Conservation (phyloP, 2,888 invertebrate species). For the Hylaea fasciaria region DNA sequence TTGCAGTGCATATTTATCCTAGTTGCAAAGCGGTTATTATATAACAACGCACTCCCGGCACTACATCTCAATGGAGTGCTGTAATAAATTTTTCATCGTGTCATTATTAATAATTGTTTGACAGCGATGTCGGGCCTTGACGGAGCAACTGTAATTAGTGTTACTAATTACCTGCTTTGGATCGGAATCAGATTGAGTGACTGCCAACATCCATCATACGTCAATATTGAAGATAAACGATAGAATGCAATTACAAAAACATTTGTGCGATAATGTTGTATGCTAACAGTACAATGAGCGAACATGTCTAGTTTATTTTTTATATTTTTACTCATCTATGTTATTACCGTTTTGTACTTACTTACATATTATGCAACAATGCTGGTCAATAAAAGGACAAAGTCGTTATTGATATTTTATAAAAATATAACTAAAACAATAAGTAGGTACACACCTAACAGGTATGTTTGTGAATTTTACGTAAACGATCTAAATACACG, state of each 20-base stretch:
- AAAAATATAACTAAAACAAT: too few species aligned
- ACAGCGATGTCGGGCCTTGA: slow-evolving; percentile 28
- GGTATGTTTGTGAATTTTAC: too few species aligned
- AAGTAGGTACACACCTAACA: too few species aligned
- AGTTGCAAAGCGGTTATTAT: too few species aligned
- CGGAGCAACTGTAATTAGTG: slow-evolving; percentile 40
- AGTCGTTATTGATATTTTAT: too few species aligned
- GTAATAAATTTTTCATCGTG: slow-evolving; percentile 37
- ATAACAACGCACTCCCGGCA: neutral
- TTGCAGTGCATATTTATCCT: too few species aligned
- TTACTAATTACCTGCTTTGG: slow-evolving; percentile 40
- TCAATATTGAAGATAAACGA: slow-evolving; percentile 33
- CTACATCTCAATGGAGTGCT: slow-evolving; percentile 31
- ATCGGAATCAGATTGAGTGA: slow-evolving; percentile 39
- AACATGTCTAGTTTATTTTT: slow-evolving; percentile 4
- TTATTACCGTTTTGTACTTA: too few species aligned
- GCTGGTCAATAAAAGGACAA: too few species aligned
- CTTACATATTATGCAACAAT: too few species aligned
- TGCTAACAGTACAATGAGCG: slow-evolving; percentile 16
- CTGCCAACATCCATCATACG: slow-evolving; percentile 39
- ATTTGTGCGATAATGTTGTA: slow-evolving; percentile 22
- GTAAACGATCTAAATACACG: too few species aligned
- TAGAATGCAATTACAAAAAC: slow-evolving; percentile 32
- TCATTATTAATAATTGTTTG: slow-evolving; percentile 43
- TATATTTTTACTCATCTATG: neutral